Conservation (phyloP, 2,113 vertebrate genomes). For the Anhinga anhinga region DNA sequence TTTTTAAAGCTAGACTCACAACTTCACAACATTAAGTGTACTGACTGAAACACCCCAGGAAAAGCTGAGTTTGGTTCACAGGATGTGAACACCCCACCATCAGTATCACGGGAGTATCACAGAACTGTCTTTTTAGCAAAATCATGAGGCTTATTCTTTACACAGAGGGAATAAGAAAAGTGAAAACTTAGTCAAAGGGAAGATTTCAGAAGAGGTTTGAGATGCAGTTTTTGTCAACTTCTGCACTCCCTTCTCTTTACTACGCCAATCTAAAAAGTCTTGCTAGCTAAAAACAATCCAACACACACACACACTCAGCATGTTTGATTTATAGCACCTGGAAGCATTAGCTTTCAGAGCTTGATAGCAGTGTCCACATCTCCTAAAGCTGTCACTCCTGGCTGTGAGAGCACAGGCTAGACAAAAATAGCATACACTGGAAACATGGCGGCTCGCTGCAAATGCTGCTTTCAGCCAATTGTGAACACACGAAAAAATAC, state of each 20-base stretch:
- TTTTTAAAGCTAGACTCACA: background rate
- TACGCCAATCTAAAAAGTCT: background rate
- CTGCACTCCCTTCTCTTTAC: background rate
- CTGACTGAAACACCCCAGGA: background rate
- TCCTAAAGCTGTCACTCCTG: conserved; percentile 47
- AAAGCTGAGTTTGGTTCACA: background rate
- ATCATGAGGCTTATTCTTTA: background rate
- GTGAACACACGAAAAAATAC: background rate
- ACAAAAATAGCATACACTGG: conserved; percentile 64
- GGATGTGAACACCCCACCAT: background rate
- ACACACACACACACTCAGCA: too few relatives aligned
- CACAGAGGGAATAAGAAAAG: background rate
- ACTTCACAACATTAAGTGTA: background rate
- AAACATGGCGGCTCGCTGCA: conserved; percentile 59
- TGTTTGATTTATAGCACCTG: background rate
- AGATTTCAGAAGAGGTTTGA: background rate
- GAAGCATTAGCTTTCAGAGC: conserved; percentile 1
- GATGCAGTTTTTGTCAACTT: background rate
- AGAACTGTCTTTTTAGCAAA: background rate
- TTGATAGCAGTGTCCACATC: background rate
- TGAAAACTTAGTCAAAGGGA: background rate
- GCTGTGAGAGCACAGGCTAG: background rate
- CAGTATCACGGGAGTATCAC: background rate
- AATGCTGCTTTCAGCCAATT: background rate
- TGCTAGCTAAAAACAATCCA: background rate